These are phyloP conservation scores for Embiotoca jacksoni DNA, from an alignment of 2,113 vertebrate species.

Conservation along the genomic window DNA sequence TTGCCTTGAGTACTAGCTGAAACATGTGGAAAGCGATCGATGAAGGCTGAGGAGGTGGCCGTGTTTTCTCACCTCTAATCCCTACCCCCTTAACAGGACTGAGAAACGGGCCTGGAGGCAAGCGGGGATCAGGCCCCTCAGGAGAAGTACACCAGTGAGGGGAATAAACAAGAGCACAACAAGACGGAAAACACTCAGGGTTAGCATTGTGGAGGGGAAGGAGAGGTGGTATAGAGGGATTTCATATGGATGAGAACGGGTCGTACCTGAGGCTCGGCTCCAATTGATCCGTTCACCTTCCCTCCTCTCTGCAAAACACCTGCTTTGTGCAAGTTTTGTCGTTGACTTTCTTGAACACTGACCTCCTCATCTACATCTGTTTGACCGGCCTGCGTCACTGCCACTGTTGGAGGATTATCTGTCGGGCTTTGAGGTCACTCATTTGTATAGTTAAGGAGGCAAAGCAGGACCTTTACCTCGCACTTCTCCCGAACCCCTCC, in stretches of 20 bases:
- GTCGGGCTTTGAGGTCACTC: conserved; percentile 38
- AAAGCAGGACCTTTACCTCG: conserved; percentile 31
- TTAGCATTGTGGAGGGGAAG: conserved; percentile 25
- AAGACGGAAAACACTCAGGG: conserved; percentile 38
- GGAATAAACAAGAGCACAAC: conserved; percentile 63
- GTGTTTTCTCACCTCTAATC: conserved; percentile 65
- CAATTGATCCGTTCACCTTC: conserved; percentile 72
- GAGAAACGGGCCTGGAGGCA: conserved; percentile 52
- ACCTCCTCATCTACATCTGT: conserved; percentile 54
- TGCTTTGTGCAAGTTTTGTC: conserved; percentile 41
- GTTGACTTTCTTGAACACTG: conserved; percentile 38
- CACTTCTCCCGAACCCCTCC: conserved; percentile 29
- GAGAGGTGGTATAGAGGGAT: conserved; percentile 40
- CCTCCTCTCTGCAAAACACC: conserved; percentile 56
- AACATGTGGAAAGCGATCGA: conserved; percentile 60
- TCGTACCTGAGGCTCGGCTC: conserved; percentile 62
- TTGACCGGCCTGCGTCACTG: conserved; percentile 60
- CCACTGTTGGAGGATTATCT: conserved; percentile 43
- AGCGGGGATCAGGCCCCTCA: conserved; percentile 65
- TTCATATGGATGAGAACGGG: conserved; percentile 65
- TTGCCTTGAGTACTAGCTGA: conserved; percentile 49
- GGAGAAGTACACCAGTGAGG: conserved; percentile 61
- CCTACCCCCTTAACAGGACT: conserved; percentile 69
- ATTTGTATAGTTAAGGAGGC: conserved; percentile 29
- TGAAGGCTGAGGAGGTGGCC: conserved; percentile 48